These are phyloP conservation scores for Philereme vetulata DNA, from an alignment of 2,888 invertebrate species.

Conservation along the genomic window DNA sequence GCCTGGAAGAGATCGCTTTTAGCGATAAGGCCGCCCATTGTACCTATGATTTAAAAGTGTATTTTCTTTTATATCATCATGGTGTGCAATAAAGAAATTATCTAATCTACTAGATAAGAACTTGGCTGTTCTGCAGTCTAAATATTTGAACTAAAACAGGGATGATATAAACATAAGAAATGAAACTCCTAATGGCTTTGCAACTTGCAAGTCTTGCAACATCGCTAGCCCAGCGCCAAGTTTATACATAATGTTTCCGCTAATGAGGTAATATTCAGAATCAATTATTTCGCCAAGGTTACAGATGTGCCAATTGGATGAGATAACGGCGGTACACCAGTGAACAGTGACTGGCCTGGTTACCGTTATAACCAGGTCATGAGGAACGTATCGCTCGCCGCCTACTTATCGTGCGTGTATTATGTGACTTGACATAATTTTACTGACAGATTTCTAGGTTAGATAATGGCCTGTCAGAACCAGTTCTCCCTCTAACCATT, in stretches of 20 bases:
- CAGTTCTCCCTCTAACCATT: constrained; percentile 18
- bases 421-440: constrained; percentile 60
- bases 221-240: background rate
- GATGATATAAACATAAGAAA: constrained; percentile 9
- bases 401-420: constrained; percentile 46
- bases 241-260: constrained; percentile 10
- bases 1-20: no score
- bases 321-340: constrained; percentile 51
- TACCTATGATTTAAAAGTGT: no score
- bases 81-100: no score
- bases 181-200: constrained; percentile 16
- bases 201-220: background rate
- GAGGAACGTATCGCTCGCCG: constrained; percentile 47
- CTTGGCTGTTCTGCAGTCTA: background rate
- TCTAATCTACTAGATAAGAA: no score
- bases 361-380: constrained; percentile 61
- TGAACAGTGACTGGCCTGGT: constrained; percentile 48
- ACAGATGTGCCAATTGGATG: constrained; percentile 43
- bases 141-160: constrained; percentile 14
- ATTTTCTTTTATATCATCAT: no score
- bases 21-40: no score
- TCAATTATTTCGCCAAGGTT: constrained; percentile 18
- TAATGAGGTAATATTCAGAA: constrained; percentile 21
- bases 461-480: constrained; percentile 36
- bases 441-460: constrained; percentile 45